Evolutionary conservation across 1,140 invertebrate genomes (phyloP).

Genomic region (Akabosia matsudoensis): DNA sequence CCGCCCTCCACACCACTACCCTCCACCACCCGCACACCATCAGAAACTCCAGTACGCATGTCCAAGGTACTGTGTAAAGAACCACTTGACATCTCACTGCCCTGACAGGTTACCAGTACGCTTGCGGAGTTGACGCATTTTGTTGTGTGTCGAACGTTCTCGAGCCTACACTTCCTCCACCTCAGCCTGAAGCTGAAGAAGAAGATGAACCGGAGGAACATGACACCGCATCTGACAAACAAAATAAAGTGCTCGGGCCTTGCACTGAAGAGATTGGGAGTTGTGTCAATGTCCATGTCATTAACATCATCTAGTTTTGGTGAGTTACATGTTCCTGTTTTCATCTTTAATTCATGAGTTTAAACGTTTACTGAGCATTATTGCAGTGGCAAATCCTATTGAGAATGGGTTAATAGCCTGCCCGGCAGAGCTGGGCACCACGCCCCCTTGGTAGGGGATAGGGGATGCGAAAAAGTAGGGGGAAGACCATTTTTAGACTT

Average conservation of each 20-base stretch:
- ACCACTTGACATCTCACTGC: not conserved
- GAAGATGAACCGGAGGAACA: not conserved
- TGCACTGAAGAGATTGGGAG: conserved; percentile 21
- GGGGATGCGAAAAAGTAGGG: too few relatives aligned
- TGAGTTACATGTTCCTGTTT: conserved; percentile 48
- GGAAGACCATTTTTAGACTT: too few relatives aligned
- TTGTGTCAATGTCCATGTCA: not conserved
- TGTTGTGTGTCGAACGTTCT: too few relatives aligned
- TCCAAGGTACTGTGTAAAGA: not conserved
- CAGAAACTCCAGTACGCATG: not conserved
- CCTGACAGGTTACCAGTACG: conserved; percentile 27
- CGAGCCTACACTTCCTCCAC: too few relatives aligned
- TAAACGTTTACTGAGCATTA: too few relatives aligned
- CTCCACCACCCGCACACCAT: conserved; percentile 19
- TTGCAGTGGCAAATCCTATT: conserved; percentile 16
- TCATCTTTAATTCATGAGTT: not conserved
- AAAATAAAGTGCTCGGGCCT: not conserved
- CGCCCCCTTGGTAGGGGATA: too few relatives aligned
- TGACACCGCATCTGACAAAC: not conserved
- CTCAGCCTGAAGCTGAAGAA: not conserved
- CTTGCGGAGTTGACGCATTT: conserved; percentile 47
- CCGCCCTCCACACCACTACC: conserved; percentile 17
- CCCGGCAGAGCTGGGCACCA: too few relatives aligned
- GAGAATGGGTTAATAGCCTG: conserved; percentile 29
- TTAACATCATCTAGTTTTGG: conserved; percentile 73